These are phyloP conservation scores for Ambastaia sidthimunki DNA, from an alignment of 2,797 vertebrate species.

Conservation along the genomic window DNA sequence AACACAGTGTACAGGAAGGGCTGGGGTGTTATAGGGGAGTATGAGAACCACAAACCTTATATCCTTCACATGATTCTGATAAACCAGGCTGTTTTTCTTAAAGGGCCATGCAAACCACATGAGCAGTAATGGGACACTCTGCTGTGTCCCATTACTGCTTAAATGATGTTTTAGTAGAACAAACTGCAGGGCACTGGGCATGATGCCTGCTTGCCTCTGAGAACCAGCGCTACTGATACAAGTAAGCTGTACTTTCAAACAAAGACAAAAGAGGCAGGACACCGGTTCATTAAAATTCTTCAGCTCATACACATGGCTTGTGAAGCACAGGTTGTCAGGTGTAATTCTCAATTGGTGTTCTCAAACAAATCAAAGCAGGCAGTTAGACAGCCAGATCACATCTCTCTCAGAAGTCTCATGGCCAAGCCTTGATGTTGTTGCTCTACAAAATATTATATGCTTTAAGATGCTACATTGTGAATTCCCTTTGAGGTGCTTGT, in stretches of 20 bases:
- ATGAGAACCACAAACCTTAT: conserved; percentile 58
- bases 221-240: conserved; percentile 45
- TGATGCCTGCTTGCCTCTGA: conserved; percentile 51
- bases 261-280: conserved; percentile 37
- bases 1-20: conserved; percentile 50
- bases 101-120: conserved; percentile 53
- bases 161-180: conserved; percentile 60
- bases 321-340: conserved; percentile 53
- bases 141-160: conserved; percentile 37
- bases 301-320: conserved; percentile 32
- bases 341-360: conserved; percentile 50
- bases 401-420: conserved; percentile 32
- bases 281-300: conserved; percentile 56
- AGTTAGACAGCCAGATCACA: conserved; percentile 52
- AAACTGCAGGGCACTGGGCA: conserved; percentile 48
- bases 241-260: conserved; percentile 39
- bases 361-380: conserved; percentile 53
- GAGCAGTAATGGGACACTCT: conserved; percentile 1
- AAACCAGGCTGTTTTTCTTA: conserved; percentile 48
- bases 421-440: conserved; percentile 35
- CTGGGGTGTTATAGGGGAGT: conserved; percentile 22
- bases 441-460: conserved; percentile 26
- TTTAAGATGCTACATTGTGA: conserved; percentile 44
- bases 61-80: conserved; percentile 43
- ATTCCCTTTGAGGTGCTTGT: conserved; percentile 60